These are phyloP conservation scores for Tenthredo livida DNA, from an alignment of 2,888 invertebrate species.

Conservation along the genomic window DNA sequence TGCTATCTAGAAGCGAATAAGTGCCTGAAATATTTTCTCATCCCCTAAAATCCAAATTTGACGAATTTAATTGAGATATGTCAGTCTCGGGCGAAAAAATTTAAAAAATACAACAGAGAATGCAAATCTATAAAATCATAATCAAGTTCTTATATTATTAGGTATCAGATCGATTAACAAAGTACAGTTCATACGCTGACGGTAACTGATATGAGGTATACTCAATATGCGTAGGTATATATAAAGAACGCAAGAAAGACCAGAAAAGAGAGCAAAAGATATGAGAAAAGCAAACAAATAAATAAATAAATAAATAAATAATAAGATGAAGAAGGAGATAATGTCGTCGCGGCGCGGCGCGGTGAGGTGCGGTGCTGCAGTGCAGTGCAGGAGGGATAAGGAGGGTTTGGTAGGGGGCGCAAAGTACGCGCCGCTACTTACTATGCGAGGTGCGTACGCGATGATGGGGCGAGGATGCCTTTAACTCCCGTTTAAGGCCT, in stretches of 20 bases:
- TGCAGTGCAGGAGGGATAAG: slow-evolving; percentile 26
- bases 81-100: too few relatives aligned
- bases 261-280: neutral
- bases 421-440: slow-evolving; percentile 67
- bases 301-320: slow-evolving; percentile 32
- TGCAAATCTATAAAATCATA: too few relatives aligned
- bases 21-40: too few relatives aligned
- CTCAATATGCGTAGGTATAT: neutral
- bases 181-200: neutral
- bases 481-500: slow-evolving; percentile 64
- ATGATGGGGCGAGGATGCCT: slow-evolving; percentile 71
- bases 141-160: too few relatives aligned
- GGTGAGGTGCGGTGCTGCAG: neutral
- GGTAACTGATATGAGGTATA: neutral
- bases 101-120: too few relatives aligned
- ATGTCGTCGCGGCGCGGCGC: slow-evolving; percentile 21
- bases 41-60: too few relatives aligned
- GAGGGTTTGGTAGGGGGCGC: slow-evolving; percentile 60
- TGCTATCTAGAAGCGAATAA: neutral
- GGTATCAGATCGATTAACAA: neutral
- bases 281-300: neutral
- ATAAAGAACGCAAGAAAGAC: neutral
- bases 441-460: slow-evolving; percentile 76
- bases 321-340: slow-evolving; percentile 55
- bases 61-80: too few relatives aligned